Conservation (phyloP, 2,888 invertebrate species). For the Itoplectis maculator region DNA sequence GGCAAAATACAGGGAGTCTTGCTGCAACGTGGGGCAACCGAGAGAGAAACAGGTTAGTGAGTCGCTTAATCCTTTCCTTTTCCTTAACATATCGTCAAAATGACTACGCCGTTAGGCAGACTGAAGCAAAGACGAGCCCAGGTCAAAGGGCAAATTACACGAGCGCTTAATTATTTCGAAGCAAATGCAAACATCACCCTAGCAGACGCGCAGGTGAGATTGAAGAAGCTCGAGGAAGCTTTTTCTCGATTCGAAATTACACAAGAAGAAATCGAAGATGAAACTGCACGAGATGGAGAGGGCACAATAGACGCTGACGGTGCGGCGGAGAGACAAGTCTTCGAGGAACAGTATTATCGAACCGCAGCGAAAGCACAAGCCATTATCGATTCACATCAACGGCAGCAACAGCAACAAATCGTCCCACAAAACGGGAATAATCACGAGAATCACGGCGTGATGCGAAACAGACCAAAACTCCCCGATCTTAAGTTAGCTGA, state of each 20-base stretch:
- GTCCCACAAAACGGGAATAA: not conserved
- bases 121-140: constrained; percentile 43
- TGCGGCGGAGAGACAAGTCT: too few relatives aligned
- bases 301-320: not conserved
- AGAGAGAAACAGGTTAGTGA: constrained; percentile 46
- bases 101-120: constrained; percentile 29
- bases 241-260: constrained; percentile 38
- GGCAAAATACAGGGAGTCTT: constrained; percentile 18
- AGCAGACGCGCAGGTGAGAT: not conserved
- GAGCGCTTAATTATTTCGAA: constrained; percentile 28
- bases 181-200: constrained; percentile 10
- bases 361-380: too few relatives aligned
- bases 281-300: not conserved
- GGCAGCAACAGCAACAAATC: too few relatives aligned
- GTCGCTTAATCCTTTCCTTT: constrained; percentile 48
- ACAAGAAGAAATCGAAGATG: constrained; percentile 30
- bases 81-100: constrained; percentile 34
- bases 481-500: constrained; percentile 34
- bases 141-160: constrained; percentile 44
- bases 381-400: too few relatives aligned
- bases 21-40: constrained; percentile 46
- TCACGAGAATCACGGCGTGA: too few relatives aligned
- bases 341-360: too few relatives aligned
- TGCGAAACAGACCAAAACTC: constrained; percentile 35
- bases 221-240: not conserved